These are phyloP conservation scores for Cossypha caffra DNA, from an alignment of 2,797 vertebrate species.

Conservation along the genomic window DNA sequence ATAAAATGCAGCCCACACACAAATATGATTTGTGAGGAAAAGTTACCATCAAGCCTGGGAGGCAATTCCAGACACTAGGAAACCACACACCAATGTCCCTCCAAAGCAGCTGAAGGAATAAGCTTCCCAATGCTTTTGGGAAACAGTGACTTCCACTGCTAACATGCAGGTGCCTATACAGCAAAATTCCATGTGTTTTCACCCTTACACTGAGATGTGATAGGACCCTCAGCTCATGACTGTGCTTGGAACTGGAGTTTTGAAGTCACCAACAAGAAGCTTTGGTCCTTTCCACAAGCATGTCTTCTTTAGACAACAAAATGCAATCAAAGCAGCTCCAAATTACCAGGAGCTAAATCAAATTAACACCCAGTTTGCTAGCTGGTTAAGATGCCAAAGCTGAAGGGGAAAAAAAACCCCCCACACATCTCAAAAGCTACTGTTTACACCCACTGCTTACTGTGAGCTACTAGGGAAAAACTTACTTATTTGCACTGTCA, in stretches of 20 bases:
- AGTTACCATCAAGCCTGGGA: not conserved
- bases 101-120: not conserved
- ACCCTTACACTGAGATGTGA: not conserved
- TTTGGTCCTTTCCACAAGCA: not conserved
- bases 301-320: not conserved
- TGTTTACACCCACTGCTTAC: not conserved
- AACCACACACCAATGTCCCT: not conserved
- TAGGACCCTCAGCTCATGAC: not conserved
- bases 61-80: not conserved
- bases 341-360: not conserved
- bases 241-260: not conserved
- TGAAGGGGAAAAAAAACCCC: fast-evolving
- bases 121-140: not conserved
- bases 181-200: not conserved
- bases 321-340: not conserved
- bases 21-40: not conserved
- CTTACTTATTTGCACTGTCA: not conserved
- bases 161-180: not conserved
- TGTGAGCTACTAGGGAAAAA: not conserved
- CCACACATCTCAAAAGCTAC: not conserved
- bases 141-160: not conserved
- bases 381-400: not conserved
- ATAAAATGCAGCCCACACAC: not conserved
- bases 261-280: not conserved
- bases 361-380: not conserved